Base-by-base conservation (phyloP, 2,888 invertebrate genomes). In the Hetaerina titia region DNA sequence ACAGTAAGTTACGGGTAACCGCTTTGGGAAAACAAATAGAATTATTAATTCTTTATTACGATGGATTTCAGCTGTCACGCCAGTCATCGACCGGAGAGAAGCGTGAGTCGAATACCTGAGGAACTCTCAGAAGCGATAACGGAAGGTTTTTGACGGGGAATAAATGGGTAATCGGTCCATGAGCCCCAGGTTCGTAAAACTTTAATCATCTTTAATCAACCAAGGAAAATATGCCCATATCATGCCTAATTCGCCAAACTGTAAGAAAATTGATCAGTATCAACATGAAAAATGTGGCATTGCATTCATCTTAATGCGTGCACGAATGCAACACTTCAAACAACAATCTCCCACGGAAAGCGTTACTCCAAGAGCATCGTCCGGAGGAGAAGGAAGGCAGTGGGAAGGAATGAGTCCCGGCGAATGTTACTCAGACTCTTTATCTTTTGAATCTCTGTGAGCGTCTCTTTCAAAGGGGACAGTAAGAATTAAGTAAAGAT, bases 11-110 rank as follows among this genome's bases (percentile, higher is more conserved):
- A 13, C 31, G 11, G 81, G 31, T 31, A 31, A 31, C 81, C 31
- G 81, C 25, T 81, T 31, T 25, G 31, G 11, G 81, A 81, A 81
- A 81, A 31, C 81, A 81, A 81, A 81, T 81, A 81, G 81, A 81
- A 31, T 81, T 81, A 81, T 81, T 81, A 31, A 81, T 81, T 31
- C 25, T 31, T 31, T 81, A 81, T 81, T 13, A 81, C 81, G 81
- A 81, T 31, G 31, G 81, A 81, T 15, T 74, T 81, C 81, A 81
- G 11, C 81, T 13, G 81, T 81, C 81, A 81, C 31, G 81, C 25
- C 25, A n/a, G 9, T 25, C 81, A 22, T 81, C 25, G 81, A 45
- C 45, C 45, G 45, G 45, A 45, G 45, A 45, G 45, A 45, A 45
- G 4, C 45, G 81, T 31, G 81, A 31, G 25, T 31, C 13, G 31